Evolutionary conservation across 2,113 vertebrate species (phyloP).

Genomic region (Microtus richardsoni): DNA sequence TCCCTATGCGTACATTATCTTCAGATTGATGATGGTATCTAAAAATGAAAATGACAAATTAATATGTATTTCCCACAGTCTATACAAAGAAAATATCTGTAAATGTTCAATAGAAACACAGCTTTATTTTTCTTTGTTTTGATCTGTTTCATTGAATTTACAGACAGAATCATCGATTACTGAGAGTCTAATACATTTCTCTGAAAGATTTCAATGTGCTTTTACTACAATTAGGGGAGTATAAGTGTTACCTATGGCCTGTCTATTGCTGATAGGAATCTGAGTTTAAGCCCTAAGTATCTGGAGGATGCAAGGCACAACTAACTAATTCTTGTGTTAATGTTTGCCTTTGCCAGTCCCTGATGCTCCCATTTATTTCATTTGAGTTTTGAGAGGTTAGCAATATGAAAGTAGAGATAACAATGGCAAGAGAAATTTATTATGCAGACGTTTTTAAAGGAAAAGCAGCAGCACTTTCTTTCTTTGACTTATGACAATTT

Average conservation of each 20-base stretch:
- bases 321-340: not conserved
- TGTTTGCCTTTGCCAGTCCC: not conserved
- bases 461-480: not conserved
- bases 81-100: not conserved
- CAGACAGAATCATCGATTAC: too few relatives aligned
- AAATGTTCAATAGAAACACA: not conserved
- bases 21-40: not conserved
- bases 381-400: conserved; percentile 34
- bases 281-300: not conserved
- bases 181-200: not conserved
- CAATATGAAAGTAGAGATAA: conserved; percentile 22
- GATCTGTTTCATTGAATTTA: not conserved
- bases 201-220: not conserved
- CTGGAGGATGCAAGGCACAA: not conserved
- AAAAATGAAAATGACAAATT: not conserved
- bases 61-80: not conserved
- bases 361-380: conserved; percentile 5
- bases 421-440: not conserved
- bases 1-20: not conserved
- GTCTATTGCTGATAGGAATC: not conserved
- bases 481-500: not conserved
- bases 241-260: not conserved
- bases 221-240: not conserved
- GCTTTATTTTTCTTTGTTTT: not conserved
- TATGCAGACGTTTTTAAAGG: not conserved